These are phyloP conservation scores for Salvelinus namaycush DNA, from an alignment of 2,113 vertebrate genomes.

Conservation along the genomic window DNA sequence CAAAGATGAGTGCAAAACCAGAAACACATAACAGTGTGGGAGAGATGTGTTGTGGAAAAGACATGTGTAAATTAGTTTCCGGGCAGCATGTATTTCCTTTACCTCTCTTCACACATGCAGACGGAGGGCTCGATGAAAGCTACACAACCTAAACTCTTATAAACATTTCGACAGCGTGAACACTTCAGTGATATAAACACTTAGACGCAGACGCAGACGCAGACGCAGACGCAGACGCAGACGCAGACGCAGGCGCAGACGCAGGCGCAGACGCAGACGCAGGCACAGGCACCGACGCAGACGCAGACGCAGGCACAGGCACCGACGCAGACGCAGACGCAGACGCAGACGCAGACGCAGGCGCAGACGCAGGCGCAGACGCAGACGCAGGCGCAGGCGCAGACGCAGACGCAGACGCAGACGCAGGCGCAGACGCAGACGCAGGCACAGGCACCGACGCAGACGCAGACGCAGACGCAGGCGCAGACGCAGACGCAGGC, in stretches of 20 bases:
- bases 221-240: background rate
- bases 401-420: background rate
- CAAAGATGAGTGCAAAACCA: too few relatives aligned
- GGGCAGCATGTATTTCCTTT: too few relatives aligned
- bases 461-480: conserved; percentile 8
- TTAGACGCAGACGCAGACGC: conserved; percentile 26
- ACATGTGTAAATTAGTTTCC: too few relatives aligned
- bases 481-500: too few relatives aligned
- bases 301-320: background rate
- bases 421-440: background rate
- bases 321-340: background rate
- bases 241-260: background rate
- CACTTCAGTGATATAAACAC: conserved; percentile 11
- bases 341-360: background rate
- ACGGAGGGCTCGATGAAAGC: too few relatives aligned
- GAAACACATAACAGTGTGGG: too few relatives aligned
- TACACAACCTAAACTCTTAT: too few relatives aligned
- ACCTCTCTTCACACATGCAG: too few relatives aligned
- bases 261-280: background rate
- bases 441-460: background rate
- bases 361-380: background rate
- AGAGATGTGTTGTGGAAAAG: too few relatives aligned
- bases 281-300: background rate
- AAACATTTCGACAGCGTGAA: background rate
- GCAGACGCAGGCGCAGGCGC: background rate